Conservation (phyloP, 2,888 invertebrate species). For the Agriopis aurantiaria region DNA sequence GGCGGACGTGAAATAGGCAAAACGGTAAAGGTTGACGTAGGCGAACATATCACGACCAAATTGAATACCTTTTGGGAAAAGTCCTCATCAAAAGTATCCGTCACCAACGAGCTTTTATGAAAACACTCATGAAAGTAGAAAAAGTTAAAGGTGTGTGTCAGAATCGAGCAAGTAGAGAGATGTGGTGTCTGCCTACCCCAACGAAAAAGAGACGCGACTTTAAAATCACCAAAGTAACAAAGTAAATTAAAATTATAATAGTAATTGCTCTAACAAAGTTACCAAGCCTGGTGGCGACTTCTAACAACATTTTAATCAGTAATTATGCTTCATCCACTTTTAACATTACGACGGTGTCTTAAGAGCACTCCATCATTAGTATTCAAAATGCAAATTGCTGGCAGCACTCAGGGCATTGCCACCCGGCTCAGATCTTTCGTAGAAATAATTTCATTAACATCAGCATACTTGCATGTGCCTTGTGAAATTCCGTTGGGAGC, state of each 20-base stretch:
- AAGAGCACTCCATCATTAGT: slow-evolving; percentile 74
- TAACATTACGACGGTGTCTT: slow-evolving; percentile 65
- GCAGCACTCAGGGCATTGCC: slow-evolving; percentile 76
- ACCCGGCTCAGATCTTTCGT: slow-evolving; percentile 79
- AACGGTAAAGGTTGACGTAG: too few species aligned
- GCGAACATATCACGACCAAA: too few species aligned
- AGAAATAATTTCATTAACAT: slow-evolving; percentile 85
- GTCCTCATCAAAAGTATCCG: too few species aligned
- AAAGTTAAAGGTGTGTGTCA: too few species aligned
- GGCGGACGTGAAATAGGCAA: too few species aligned
- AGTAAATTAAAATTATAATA: slow-evolving; percentile 8
- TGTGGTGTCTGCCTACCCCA: too few species aligned
- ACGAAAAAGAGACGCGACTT: background rate
- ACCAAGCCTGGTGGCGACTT: slow-evolving; percentile 32
- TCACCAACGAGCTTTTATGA: too few species aligned
- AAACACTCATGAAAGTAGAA: too few species aligned
- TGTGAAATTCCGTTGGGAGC: slow-evolving; percentile 65
- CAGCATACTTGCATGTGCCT: slow-evolving; percentile 72
- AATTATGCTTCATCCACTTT: slow-evolving; percentile 67
- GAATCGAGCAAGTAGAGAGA: too few species aligned
- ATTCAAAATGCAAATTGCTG: slow-evolving; percentile 84
- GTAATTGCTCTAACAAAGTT: slow-evolving; percentile 15
- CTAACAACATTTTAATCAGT: slow-evolving; percentile 59
- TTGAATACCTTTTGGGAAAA: too few species aligned
- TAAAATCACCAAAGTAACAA: background rate